A percentile compares a stretch with the other conserved stretches of the same genome.
Conservation (phyloP, 2,888 invertebrate genomes). For the Odontothrips loti region DNA sequence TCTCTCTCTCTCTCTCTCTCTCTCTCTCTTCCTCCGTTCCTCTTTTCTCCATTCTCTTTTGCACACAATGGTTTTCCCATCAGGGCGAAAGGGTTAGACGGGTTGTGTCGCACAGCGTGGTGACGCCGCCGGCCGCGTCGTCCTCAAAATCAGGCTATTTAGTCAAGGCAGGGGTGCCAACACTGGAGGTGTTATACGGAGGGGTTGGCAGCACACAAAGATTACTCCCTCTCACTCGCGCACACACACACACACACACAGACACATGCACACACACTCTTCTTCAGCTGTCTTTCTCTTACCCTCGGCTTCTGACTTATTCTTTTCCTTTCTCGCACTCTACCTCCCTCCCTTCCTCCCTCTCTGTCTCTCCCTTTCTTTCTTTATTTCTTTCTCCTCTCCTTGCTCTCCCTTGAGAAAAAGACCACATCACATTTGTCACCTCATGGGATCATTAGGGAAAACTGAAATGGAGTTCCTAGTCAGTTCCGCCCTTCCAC, state of each 20-base stretch:
- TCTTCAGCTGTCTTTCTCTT: neutral
- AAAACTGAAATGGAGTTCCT: no score
- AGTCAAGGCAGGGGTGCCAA: neutral
- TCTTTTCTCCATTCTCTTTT: constrained; percentile 26
- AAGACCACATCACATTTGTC: neutral
- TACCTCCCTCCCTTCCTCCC: no score
- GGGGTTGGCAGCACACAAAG: neutral
- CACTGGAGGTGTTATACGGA: neutral
- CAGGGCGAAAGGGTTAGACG: constrained; percentile 15
- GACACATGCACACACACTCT: no score
- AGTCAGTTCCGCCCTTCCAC: no score
- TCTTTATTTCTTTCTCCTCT: no score
- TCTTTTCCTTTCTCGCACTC: neutral
- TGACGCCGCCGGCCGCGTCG: neutral
- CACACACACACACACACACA: no score
- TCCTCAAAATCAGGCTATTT: constrained; percentile 10
- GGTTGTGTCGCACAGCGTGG: neutral
- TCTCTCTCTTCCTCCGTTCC: constrained; percentile 14
- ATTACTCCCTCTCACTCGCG: neutral
- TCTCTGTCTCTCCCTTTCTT: no score
- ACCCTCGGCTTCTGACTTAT: no score
- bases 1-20: constrained; percentile 6
- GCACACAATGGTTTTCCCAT: constrained; percentile 4
- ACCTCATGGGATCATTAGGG: neutral
- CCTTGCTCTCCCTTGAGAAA: neutral